Base-by-base conservation (phyloP, 23 tunicate species). In the Ascidia mentula region DNA sequence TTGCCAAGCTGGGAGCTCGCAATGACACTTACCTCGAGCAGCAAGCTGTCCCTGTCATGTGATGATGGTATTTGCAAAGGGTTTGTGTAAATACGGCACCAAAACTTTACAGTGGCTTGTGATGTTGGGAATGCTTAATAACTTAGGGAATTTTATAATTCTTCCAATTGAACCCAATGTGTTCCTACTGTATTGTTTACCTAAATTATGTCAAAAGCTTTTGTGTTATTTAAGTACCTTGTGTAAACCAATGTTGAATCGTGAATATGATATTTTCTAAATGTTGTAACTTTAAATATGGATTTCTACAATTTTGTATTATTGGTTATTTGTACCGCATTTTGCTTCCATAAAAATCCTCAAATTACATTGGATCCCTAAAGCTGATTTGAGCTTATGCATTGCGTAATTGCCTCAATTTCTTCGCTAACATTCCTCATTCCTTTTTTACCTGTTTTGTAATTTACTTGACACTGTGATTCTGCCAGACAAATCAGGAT, bases 1-100 rank as follows among this genome's bases (percentile, higher is more conserved):
- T 92, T 46, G 69, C 65, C 74, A 82, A 83, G 45, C 79, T 92
- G 24, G 97, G 86, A 0, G 84, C 85, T 0, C 79, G 82, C 18
- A 87, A 89, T 2, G 97, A 87, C 59, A 86, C 97, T 60, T 91
- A 91, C 40, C 83, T 91, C 9, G 97, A 91, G 61, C 97, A 91
- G 39, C 97, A 85, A 60, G 86, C 90, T 26, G 81, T 91, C 13
- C 90, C 97, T 37, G 87, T 77, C 37, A 72, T 91, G 97, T 91
- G 77, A 88, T 53, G 28, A 53, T 5, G n/a, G n/a, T 45, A 17
- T 17, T 17, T 45, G 60, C 60, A 45, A 45, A 17, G 60, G 60
- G 17, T 18, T 45, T 45, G 60, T 45, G 17, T 45, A 17, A 17
- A 45, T 17, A 17, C 60, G 18, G 18, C 18, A 17, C 18, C 18